phyloP scores from a whole-genome alignment of 2,888 invertebrate species.

The Thecocarcelia acutangulata region DNA sequence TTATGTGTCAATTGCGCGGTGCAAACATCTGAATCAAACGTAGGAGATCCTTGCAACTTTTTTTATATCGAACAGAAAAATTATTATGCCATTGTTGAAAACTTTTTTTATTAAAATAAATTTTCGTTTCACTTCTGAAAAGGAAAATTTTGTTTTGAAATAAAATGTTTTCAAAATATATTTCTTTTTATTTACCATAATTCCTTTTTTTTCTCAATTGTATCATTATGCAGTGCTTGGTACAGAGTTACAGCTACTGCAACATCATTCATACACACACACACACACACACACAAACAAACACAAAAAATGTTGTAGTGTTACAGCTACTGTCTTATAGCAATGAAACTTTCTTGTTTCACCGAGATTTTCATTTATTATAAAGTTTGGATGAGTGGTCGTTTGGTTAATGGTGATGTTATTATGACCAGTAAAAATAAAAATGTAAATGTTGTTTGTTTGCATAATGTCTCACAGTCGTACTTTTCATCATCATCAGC shows the following conservation, averaged over 20 bases:
- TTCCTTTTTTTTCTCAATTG: conserved; percentile 6
- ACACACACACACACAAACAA: neutral
- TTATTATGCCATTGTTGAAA: no score
- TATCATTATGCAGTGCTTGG: neutral
- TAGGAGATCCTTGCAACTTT: no score
- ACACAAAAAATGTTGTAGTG: neutral
- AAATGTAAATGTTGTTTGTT: conserved; percentile 64
- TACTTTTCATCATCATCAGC: conserved; percentile 1
- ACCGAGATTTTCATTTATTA: conserved; percentile 7
- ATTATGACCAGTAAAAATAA: conserved; percentile 64
- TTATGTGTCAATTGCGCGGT: no score
- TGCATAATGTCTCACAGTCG: conserved; percentile 57
- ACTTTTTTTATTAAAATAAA: no score
- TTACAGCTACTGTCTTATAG: conserved; percentile 7
- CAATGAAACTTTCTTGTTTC: conserved; percentile 9
- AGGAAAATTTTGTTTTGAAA: neutral
- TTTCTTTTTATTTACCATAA: conserved; percentile 21
- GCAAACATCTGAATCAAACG: no score
- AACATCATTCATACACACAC: neutral
- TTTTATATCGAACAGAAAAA: no score
- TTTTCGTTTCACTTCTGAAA: no score
- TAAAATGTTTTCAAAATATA: conserved; percentile 22
- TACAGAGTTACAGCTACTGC: neutral
- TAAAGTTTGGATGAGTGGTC: conserved; percentile 14
- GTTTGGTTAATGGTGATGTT: conserved; percentile 47